Percentiles rank a stretch among this genome's conserved stretches.
phyloP scores from a whole-genome alignment of 2,888 invertebrate species.

The Herminia tarsipennalis region DNA sequence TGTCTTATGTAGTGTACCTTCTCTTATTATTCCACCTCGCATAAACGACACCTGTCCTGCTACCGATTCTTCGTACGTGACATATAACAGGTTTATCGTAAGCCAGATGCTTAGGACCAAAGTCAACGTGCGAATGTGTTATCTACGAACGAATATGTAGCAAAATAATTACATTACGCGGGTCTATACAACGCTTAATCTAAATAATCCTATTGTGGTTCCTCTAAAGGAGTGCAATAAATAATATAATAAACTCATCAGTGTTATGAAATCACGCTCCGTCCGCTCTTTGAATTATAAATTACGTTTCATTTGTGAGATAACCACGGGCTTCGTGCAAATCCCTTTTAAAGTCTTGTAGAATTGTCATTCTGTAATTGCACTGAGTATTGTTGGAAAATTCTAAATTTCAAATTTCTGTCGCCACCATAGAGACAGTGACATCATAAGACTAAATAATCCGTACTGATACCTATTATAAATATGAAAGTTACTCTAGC shows the following conservation, averaged over 20 bases:
- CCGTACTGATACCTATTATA: too few species aligned
- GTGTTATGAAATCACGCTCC: slow-evolving; percentile 3
- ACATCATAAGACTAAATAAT: too few species aligned
- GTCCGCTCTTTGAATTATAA: slow-evolving; percentile 11
- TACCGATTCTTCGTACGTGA: slow-evolving; percentile 1
- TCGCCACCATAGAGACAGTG: too few species aligned
- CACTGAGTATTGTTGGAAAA: too few species aligned
- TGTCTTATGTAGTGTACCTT: too few species aligned
- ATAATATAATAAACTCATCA: slow-evolving; percentile 18
- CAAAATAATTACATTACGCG: slow-evolving; percentile 12
- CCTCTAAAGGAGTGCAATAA: slow-evolving; percentile 15
- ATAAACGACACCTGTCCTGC: too few species aligned
- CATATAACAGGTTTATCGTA: neutral
- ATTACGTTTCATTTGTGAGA: neutral
- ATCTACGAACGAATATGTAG: neutral
- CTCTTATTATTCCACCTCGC: too few species aligned
- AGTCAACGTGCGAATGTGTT: neutral
- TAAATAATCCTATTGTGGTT: slow-evolving; percentile 23
- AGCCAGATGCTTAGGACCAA: neutral
- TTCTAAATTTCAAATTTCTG: too few species aligned
- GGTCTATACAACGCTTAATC: slow-evolving; percentile 1
- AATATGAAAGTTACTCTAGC: too few species aligned
- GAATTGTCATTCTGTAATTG: neutral
- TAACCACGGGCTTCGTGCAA: neutral
- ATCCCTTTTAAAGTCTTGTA: neutral